Base-by-base conservation (phyloP, 2,888 invertebrate genomes). In the Hanleya hanleyi region DNA sequence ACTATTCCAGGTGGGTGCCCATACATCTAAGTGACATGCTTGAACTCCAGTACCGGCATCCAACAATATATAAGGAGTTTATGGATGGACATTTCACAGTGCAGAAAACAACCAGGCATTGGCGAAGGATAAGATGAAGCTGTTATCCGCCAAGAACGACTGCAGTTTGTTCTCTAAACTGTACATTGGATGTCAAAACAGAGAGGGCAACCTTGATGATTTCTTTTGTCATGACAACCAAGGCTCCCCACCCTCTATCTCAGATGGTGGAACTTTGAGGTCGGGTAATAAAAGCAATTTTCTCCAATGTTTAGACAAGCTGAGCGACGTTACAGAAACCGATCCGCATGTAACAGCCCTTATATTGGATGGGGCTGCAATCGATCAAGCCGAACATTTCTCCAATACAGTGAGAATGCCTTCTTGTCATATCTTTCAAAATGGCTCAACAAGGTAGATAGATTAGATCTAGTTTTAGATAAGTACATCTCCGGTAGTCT, bases 151-250 rank as follows among this genome's bases (percentile, higher is more conserved):
- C 29, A 41, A 18, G 18, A 41, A 18, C 18, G 41, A 41, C 18
- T 9, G 9, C 18, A 18, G 51, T 18, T 47, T 70, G n/a, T 73
- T 61, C 70, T 66, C 64, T n/a, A n/a, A 33, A 61, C 71, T 77
- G 26, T 77, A 62, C 65, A 77, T 73, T 22, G 71, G 69, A 5
- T 72, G 64, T 67, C 72, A 77, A 64, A 72, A 35, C 32, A 70
- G 77, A 70, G 38, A 77, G n/a, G 69, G 72, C 62, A 67, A 77
- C 57, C 35, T 71, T 29, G 35, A 77, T 49, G 69, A 74, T 22
- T 74, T 72, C 9, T 72, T 74, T 36, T 22, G 1, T 35, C 68
- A 73, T 35, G 71, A 74, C 36, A 74, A 74, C 35, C 67, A 73
- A 47, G 22, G 33, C 9, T 49, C 32, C 9, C 71, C 72, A 15